Percentiles rank a stretch among this genome's conserved stretches.
Evolutionary conservation across 1,140 invertebrate genomes (phyloP).

Genomic region (Drosophila ohnishii): DNA sequence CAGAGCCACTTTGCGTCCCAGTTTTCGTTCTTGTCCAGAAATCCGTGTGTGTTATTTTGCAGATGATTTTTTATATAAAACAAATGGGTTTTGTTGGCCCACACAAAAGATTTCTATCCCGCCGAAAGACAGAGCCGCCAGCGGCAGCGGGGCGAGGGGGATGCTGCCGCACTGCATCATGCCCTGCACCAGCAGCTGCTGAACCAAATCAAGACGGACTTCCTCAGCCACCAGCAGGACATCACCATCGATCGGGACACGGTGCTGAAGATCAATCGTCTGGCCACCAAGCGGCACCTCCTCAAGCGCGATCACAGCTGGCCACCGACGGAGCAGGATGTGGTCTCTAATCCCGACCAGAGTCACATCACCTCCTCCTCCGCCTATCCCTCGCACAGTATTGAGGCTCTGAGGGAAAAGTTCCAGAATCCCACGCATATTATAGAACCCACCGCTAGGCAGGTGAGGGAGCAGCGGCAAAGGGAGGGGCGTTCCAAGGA

Average conservation of each 20-base stretch:
- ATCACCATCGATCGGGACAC: constrained; percentile 77
- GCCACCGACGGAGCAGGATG: constrained; percentile 59
- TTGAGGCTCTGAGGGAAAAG: constrained; percentile 69
- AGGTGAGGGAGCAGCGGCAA: constrained; percentile 45
- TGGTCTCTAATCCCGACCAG: constrained; percentile 1
- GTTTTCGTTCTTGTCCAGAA: constrained; percentile 20
- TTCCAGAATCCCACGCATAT: constrained; percentile 74
- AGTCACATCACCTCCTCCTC: constrained; percentile 19
- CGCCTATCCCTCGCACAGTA: constrained; percentile 56
- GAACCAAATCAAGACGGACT: constrained; percentile 76
- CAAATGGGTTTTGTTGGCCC: not conserved
- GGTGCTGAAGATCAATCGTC: constrained; percentile 78
- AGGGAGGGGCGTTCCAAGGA: constrained; percentile 13
- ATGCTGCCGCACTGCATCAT: constrained; percentile 42
- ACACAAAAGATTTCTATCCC: constrained; percentile 49
- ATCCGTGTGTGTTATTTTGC: constrained; percentile 11
- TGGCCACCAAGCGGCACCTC: constrained; percentile 65
- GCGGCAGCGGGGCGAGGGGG: constrained; percentile 53
- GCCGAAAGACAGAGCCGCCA: constrained; percentile 57
- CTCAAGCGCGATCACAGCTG: constrained; percentile 78
- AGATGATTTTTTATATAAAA: constrained; percentile 1
- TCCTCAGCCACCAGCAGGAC: constrained; percentile 72
- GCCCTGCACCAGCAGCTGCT: constrained; percentile 71
- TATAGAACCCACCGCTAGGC: constrained; percentile 48
- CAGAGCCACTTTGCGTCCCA: constrained; percentile 25